phyloP scores from a whole-genome alignment of 2,888 invertebrate species.

The Caenorhabditis sp. region DNA sequence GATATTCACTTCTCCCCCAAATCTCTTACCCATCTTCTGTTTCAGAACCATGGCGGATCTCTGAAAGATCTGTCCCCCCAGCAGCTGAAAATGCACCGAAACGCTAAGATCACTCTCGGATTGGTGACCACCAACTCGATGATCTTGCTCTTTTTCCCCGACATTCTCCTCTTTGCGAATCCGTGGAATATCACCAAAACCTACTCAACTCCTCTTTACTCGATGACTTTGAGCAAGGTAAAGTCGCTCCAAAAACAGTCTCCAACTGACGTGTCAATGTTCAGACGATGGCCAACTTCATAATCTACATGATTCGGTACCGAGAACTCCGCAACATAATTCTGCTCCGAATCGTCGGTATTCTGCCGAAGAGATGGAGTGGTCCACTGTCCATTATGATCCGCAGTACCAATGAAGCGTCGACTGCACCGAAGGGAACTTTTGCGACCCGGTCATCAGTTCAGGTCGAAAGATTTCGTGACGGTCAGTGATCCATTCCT shows the following conservation, averaged over 20 bases:
- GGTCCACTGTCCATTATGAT: constrained; percentile 18
- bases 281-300: constrained; percentile 66
- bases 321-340: constrained; percentile 64
- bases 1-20: no score
- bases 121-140: constrained; percentile 66
- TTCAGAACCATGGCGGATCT: constrained; percentile 49
- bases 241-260: no score
- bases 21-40: no score
- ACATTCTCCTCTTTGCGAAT: constrained; percentile 63
- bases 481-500: constrained; percentile 7
- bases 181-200: constrained; percentile 60
- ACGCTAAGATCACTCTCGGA: constrained; percentile 66
- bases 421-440: constrained; percentile 51
- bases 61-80: constrained; percentile 45
- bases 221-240: constrained; percentile 70
- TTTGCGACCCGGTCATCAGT: constrained; percentile 40
- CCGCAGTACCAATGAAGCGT: constrained; percentile 33
- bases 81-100: constrained; percentile 65
- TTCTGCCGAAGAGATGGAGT: constrained; percentile 43
- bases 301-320: constrained; percentile 67
- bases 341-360: constrained; percentile 37
- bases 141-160: constrained; percentile 63
- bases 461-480: constrained; percentile 26
- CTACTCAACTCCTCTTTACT: constrained; percentile 66
- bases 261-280: no score